Base-by-base conservation (phyloP, 2,888 invertebrate species). In the Ellobium chinense region DNA sequence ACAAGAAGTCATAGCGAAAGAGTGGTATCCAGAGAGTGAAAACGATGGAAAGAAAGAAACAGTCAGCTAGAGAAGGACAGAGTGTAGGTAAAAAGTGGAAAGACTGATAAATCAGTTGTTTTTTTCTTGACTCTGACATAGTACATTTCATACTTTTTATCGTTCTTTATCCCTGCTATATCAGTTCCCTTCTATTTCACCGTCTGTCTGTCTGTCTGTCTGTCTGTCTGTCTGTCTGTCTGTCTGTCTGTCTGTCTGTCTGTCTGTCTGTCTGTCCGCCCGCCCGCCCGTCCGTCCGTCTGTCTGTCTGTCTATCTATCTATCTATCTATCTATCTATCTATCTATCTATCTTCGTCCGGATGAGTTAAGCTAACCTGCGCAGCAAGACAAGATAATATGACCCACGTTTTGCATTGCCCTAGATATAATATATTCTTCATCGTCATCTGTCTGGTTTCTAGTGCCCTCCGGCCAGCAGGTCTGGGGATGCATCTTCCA, bases 141-240 rank as follows among this genome's bases (percentile, higher is more conserved):
- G n/a, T n/a, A n/a, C n/a, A n/a, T 73, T 21, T 54, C 56, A 4
- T 18, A 21, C 29, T 39, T 7, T 70, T 54, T 54, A 21, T 39
- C 46, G 4, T 24, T 70, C 56, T 54, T 54, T 54, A 1, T 29
- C 46, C 27, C 27, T 68, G 1, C 24, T n/a, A n/a, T 27, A 14
- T 54, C 69, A 39, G 36, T 69, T 5, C 37, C 37, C 12, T 5
- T 36, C 37, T 68, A 34, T 68, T 37, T 21, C 39, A 12, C 46
- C 18, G 46, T 46, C 46, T 46, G 9, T 46, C n/a, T 46, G 29
- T 56, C 27, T 56, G 14, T 56, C 24, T 70, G 54, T 70, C 24
- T 74, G 46, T 74, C 39, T 74, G 63, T 74, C 39, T 62, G 39
- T 62, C 36, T 74, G 27, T 60, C 36, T 74, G 37, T 74, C 36